phyloP scores from a whole-genome alignment of 2,888 invertebrate species.

The Netelia virgata region DNA sequence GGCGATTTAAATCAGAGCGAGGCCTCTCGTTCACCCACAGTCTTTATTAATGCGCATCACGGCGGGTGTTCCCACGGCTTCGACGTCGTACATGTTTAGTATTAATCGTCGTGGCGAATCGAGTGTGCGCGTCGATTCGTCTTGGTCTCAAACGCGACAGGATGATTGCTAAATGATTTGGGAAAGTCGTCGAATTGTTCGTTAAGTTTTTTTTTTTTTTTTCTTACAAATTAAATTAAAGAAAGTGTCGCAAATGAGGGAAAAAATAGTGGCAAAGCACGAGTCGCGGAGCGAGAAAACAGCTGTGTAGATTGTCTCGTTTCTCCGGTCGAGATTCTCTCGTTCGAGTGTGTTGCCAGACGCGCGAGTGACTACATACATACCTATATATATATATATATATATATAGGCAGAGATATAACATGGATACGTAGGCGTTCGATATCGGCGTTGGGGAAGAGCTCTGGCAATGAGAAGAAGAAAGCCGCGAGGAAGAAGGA shows the following conservation, averaged over 20 bases:
- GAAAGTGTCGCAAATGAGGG: too few species aligned
- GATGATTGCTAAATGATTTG: slow-evolving; percentile 82
- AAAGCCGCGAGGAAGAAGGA: slow-evolving; percentile 56
- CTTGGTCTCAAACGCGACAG: slow-evolving; percentile 69
- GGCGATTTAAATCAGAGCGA: slow-evolving; percentile 83
- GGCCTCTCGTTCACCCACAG: slow-evolving; percentile 62
- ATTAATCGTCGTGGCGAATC: slow-evolving; percentile 81
- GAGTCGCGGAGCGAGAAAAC: slow-evolving; percentile 30
- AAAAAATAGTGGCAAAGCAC: not conserved
- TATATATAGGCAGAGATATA: slow-evolving; percentile 10
- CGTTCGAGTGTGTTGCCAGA: slow-evolving; percentile 8
- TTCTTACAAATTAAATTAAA: not conserved
- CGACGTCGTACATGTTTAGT: slow-evolving; percentile 41
- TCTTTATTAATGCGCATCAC: slow-evolving; percentile 48
- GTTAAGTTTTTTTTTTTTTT: slow-evolving; percentile 8
- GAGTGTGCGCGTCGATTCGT: slow-evolving; percentile 80
- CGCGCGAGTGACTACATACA: not conserved
- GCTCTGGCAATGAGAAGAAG: slow-evolving; percentile 54
- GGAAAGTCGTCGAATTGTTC: slow-evolving; percentile 71
- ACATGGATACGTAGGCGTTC: slow-evolving; percentile 55
- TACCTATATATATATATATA: slow-evolving; percentile 5
- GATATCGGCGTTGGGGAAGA: slow-evolving; percentile 63
- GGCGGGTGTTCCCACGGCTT: slow-evolving; percentile 81
- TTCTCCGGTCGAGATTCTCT: slow-evolving; percentile 24
- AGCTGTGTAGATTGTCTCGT: slow-evolving; percentile 20